A percentile compares a stretch with the other conserved stretches of the same genome.
phyloP scores from a whole-genome alignment of 2,113 vertebrate species.

The Nycticorax nycticorax region DNA sequence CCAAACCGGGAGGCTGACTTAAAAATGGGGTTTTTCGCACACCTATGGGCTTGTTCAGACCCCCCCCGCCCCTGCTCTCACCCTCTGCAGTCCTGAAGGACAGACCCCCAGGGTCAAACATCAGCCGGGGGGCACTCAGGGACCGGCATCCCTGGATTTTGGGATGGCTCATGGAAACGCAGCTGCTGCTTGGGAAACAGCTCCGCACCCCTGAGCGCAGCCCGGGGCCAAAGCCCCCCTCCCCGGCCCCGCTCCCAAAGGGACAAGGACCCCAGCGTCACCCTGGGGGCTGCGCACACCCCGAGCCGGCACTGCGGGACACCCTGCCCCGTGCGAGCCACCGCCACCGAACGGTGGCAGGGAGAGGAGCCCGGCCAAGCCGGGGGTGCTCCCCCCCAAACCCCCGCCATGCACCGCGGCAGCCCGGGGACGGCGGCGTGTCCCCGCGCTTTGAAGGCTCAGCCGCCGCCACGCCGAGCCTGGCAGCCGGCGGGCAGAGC shows the following conservation, averaged over 20 bases:
- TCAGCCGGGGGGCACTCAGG: background rate
- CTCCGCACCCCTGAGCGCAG: background rate
- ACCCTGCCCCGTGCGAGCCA: background rate
- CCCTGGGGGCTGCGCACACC: fast-evolving
- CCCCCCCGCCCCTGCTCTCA: fast-evolving
- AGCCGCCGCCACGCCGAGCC: background rate
- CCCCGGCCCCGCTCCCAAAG: too few species aligned
- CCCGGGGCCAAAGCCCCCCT: background rate
- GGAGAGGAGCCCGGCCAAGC: background rate
- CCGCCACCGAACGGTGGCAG: background rate
- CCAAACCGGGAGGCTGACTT: background rate
- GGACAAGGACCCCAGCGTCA: background rate
- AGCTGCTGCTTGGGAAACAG: background rate
- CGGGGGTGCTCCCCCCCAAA: background rate
- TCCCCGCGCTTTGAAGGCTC: background rate
- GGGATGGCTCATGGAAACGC: background rate
- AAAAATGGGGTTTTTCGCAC: fast-evolving
- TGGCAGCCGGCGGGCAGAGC: constrained; percentile 50
- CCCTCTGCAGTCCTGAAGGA: background rate
- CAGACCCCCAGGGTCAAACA: fast-evolving
- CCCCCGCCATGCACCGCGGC: background rate
- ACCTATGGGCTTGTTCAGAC: background rate
- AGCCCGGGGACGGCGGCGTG: background rate
- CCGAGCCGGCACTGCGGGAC: background rate
- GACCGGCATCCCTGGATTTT: background rate